phyloP scores from a whole-genome alignment of 2,888 invertebrate genomes.

The Itoplectis maculator region DNA sequence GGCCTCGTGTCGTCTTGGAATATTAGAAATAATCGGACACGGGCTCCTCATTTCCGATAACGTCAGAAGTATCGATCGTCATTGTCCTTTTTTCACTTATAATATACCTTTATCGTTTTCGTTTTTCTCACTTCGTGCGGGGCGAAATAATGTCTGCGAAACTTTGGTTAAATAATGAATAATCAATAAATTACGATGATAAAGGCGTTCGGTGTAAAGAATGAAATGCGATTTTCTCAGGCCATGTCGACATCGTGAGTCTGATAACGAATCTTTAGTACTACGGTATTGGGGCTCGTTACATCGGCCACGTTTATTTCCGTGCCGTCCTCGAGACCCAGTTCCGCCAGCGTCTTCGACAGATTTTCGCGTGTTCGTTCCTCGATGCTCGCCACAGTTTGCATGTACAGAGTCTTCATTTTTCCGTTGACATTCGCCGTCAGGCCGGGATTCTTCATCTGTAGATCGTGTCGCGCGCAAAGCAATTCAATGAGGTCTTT shows the following conservation, averaged over 20 bases:
- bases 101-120: not conserved
- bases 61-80: too few species aligned
- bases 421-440: conserved; percentile 93
- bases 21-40: conserved; percentile 25
- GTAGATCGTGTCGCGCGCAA: conserved; percentile 91
- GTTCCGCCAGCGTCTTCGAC: conserved; percentile 93
- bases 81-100: conserved; percentile 9
- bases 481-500: conserved; percentile 93
- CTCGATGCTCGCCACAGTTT: conserved; percentile 96
- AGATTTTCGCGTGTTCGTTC: conserved; percentile 95
- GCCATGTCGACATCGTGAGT: conserved; percentile 77
- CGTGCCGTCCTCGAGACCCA: conserved; percentile 93
- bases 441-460: conserved; percentile 96
- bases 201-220: not conserved
- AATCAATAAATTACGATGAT: conserved; percentile 18
- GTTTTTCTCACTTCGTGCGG: too few species aligned
- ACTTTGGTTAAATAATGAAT: not conserved
- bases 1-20: not conserved
- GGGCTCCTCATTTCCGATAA: not conserved
- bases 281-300: conserved; percentile 93
- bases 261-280: conserved; percentile 90
- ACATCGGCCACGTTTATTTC: conserved; percentile 96
- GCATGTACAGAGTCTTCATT: conserved; percentile 97
- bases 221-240: conserved; percentile 41
- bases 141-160: not conserved